phyloP scores from a whole-genome alignment of 2,797 vertebrate species.

The Diplodus sargus region DNA sequence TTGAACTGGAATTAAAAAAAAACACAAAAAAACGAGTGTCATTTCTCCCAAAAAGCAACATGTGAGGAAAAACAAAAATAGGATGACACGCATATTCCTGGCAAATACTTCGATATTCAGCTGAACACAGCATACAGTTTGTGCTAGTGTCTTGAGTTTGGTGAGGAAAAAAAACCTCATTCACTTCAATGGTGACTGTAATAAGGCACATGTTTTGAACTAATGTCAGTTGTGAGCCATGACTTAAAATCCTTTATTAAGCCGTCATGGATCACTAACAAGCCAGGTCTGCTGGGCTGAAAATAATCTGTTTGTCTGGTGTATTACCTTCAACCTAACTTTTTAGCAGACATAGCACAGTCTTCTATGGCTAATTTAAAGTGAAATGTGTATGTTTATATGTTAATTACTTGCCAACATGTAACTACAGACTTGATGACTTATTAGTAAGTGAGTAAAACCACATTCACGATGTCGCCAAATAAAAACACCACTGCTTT shows the following conservation, averaged over 20 bases:
- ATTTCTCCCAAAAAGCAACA: conserved; percentile 58
- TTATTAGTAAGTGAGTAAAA: neutral
- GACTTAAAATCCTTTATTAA: neutral
- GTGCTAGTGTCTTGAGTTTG: conserved; percentile 14
- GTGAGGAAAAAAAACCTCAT: conserved; percentile 1
- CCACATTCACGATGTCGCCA: neutral
- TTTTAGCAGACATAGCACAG: neutral
- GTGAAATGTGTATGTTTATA: neutral
- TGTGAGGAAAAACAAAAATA: conserved; percentile 60
- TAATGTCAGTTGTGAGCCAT: neutral
- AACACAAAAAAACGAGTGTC: conserved; percentile 15
- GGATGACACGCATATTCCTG: conserved; percentile 65
- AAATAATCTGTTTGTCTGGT: neutral
- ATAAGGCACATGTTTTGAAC: neutral
- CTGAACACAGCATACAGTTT: conserved; percentile 4
- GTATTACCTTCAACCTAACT: neutral
- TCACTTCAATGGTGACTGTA: neutral
- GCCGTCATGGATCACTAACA: neutral
- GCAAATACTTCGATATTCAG: conserved; percentile 33
- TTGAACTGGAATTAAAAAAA: conserved; percentile 51
- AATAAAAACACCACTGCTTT: neutral
- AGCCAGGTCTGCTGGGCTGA: neutral
- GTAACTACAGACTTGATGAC: neutral
- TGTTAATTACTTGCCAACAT: neutral
- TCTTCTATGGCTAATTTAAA: neutral